Conservation (phyloP, 53 echinoderm and acorn worm species). For the Astropecten irregularis region DNA sequence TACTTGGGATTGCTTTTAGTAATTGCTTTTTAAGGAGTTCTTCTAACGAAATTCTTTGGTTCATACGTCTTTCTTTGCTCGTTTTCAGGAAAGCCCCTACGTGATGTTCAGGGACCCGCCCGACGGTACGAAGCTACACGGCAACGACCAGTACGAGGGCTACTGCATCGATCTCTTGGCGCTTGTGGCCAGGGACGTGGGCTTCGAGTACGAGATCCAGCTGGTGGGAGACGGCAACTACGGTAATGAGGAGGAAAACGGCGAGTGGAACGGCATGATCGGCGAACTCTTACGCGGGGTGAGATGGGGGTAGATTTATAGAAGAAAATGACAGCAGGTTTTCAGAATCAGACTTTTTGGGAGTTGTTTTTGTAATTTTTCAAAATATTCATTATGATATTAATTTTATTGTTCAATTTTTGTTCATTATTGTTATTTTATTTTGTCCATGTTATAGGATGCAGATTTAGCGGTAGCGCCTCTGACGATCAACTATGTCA, state of each 20-base stretch:
- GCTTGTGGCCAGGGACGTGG: slow-evolving; percentile 62
- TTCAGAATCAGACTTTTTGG: too few relatives aligned
- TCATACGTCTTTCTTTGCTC: too few relatives aligned
- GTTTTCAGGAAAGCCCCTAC: slow-evolving; percentile 91
- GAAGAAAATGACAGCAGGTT: too few relatives aligned
- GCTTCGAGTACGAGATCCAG: slow-evolving; percentile 78
- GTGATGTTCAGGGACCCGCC: slow-evolving; percentile 65
- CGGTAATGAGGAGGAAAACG: slow-evolving; percentile 56
- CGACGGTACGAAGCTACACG: slow-evolving; percentile 61
- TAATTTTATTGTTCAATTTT: too few relatives aligned
- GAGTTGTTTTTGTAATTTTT: too few relatives aligned
- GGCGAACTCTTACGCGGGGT: slow-evolving; percentile 83
- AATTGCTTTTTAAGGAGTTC: too few relatives aligned
- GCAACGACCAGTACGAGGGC: slow-evolving; percentile 80
- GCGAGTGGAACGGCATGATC: slow-evolving; percentile 93
- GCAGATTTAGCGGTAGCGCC: slow-evolving; percentile 96
- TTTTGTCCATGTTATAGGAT: slow-evolving; percentile 68
- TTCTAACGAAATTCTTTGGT: too few relatives aligned
- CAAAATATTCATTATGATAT: too few relatives aligned
- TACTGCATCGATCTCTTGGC: slow-evolving; percentile 86
- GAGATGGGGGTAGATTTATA: too few relatives aligned
- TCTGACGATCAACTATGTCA: slow-evolving; percentile 82
- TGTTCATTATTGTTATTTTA: too few relatives aligned
- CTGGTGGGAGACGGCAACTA: slow-evolving; percentile 87
- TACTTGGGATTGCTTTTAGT: too few relatives aligned